Evolutionary conservation across 2,888 invertebrate genomes (phyloP).

Genomic region (Machimus rusticus): DNA sequence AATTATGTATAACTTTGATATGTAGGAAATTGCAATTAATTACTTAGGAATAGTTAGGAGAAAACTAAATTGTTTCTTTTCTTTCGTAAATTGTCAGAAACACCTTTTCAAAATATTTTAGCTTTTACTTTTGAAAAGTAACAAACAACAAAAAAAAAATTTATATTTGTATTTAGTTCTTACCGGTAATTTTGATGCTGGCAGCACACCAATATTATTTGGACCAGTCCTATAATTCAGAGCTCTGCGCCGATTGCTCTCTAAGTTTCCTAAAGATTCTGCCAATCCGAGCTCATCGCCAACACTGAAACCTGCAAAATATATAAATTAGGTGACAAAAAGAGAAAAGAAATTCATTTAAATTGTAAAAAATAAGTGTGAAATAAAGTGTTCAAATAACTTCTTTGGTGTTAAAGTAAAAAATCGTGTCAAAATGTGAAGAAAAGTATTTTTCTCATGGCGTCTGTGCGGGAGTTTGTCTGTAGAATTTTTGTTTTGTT

Average conservation of each 20-base stretch:
- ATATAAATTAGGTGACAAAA: background rate
- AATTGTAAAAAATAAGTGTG: background rate
- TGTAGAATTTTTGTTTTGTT: too few relatives aligned
- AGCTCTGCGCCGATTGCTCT: slow-evolving; percentile 74
- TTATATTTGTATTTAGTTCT: background rate
- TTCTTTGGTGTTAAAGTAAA: background rate
- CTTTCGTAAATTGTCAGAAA: too few relatives aligned
- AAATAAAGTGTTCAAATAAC: background rate
- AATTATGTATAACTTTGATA: too few relatives aligned
- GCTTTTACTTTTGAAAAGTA: too few relatives aligned
- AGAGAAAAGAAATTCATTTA: background rate
- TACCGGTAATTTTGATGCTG: slow-evolving; percentile 54
- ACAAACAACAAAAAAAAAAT: too few relatives aligned
- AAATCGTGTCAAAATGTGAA: too few relatives aligned
- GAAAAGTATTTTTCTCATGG: too few relatives aligned
- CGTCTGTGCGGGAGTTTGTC: too few relatives aligned
- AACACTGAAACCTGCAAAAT: slow-evolving; percentile 75
- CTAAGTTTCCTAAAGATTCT: slow-evolving; percentile 81
- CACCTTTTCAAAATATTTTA: too few relatives aligned
- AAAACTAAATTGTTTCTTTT: too few relatives aligned
- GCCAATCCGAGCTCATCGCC: slow-evolving; percentile 87
- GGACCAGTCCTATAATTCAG: slow-evolving; percentile 67
- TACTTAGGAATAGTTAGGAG: too few relatives aligned
- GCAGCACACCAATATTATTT: slow-evolving; percentile 61
- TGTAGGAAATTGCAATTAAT: too few relatives aligned